Evolutionary conservation across 2,888 invertebrate species (phyloP).

Genomic region (Ichneumoninae sp.): DNA sequence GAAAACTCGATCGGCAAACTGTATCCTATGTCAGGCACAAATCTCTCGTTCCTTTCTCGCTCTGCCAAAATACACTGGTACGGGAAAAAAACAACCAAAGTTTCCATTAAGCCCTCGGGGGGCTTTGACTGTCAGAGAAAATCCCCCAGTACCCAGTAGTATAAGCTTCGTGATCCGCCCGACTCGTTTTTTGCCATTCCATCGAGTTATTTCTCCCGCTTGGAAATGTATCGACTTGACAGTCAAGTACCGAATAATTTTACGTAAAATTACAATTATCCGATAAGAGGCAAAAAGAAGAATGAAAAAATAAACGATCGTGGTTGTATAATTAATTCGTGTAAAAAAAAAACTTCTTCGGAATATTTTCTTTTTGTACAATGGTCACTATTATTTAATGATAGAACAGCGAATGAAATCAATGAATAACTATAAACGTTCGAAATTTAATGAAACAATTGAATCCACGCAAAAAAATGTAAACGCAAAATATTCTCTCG

Average conservation of each 20-base stretch:
- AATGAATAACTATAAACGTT: background rate
- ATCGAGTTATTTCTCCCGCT: constrained; percentile 20
- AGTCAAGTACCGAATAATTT: constrained; percentile 37
- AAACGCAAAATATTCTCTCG: background rate
- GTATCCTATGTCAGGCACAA: constrained; percentile 32
- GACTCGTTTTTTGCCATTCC: constrained; percentile 22
- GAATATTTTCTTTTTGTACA: background rate
- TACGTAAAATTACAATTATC: constrained; percentile 13
- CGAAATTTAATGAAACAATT: background rate
- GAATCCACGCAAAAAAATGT: background rate
- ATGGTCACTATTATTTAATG: background rate
- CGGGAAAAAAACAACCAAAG: constrained; percentile 34
- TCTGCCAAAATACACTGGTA: constrained; percentile 34
- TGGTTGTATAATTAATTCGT: background rate
- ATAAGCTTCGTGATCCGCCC: constrained; percentile 46
- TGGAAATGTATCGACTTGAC: constrained; percentile 58
- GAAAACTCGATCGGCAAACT: constrained; percentile 49
- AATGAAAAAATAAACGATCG: background rate
- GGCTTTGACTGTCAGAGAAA: constrained; percentile 40
- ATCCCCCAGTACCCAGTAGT: constrained; percentile 28
- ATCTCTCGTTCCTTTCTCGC: constrained; percentile 17
- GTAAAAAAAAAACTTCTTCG: background rate
- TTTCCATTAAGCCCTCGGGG: constrained; percentile 56
- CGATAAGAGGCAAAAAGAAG: background rate
- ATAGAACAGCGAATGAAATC: background rate